Evolutionary conservation across 1,140 invertebrate genomes (phyloP).

Genomic region (Drosophila ercepeae): DNA sequence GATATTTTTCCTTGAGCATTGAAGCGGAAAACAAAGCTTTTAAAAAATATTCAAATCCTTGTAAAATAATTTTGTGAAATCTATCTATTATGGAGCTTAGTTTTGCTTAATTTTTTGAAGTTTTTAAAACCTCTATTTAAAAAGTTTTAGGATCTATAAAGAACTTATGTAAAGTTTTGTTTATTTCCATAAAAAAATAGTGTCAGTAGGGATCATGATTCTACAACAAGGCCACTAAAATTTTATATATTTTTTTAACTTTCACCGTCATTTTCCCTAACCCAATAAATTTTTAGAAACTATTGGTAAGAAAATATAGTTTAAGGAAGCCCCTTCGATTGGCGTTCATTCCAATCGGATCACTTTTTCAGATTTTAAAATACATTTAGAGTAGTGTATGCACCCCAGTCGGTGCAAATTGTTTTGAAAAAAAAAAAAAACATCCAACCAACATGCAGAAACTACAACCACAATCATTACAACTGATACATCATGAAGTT

Average conservation of each 20-base stretch:
- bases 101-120: not conserved
- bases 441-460: conserved; percentile 24
- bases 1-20: too few species aligned
- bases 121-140: not conserved
- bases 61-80: not conserved
- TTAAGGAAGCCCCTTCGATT: not conserved
- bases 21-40: not conserved
- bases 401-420: not conserved
- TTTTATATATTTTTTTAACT: not conserved
- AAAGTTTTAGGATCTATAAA: too few species aligned
- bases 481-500: conserved; percentile 42
- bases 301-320: too few species aligned
- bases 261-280: not conserved
- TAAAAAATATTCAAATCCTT: not conserved
- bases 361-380: not conserved
- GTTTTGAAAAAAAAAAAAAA: conserved; percentile 8
- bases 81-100: not conserved
- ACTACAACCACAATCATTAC: conserved; percentile 35
- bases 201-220: too few species aligned
- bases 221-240: too few species aligned
- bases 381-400: not conserved
- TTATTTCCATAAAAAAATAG: too few species aligned
- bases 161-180: too few species aligned
- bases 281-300: too few species aligned
- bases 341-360: not conserved